Base-by-base conservation (phyloP, 2,888 invertebrate genomes). In the Dermolepida albohirtum region DNA sequence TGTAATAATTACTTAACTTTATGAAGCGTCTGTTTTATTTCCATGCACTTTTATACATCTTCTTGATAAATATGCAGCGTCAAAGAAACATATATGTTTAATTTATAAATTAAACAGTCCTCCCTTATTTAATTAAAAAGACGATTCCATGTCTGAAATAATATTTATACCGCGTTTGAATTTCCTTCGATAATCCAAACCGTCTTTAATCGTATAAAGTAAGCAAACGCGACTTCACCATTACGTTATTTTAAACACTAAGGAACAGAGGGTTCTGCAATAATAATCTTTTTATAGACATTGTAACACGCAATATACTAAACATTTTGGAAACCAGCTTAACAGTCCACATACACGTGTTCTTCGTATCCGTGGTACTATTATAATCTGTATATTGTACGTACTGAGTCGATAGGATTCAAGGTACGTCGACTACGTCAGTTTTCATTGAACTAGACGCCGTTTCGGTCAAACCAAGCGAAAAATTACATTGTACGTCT, bases 381-480 rank as follows among this genome's bases (percentile, higher is more conserved):
- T 62, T 62, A 62, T 62, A 62, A 47, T 34, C 34, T 34, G 47
- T 49, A 49, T 49, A 62, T 14, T 16, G 44, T 43, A 27, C 29
- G 44, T 62, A 47, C 44, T 57, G 64, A 62, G 65, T 51, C 51
- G 69, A 59, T 68, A 43, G 68, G 62, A 64, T 54, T 55, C 66
- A 68, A 50, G 22, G 67, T 63, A 68, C 68, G 68, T 40, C 65
- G 54, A 62, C 54, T 67, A 67, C 69, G 69, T 69, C 69, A 71
- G 71, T 71, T 71, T 66, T 67, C 66, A 69, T 69, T 71, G 64
- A 64, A 69, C 67, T 71, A 62, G 69, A 55, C 54, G 50, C 47
- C 65, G 65, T 62, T 69, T 66, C 69, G 69, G 71, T 64, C 65
- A 57, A 57, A 59, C 66, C 66, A 66, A 43, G 49, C 66, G 66